A percentile compares a stretch with the other conserved stretches of the same genome.
These are phyloP conservation scores for Mycetomoellerius zeteki DNA, from an alignment of 1,140 invertebrate species.

Conservation along the genomic window DNA sequence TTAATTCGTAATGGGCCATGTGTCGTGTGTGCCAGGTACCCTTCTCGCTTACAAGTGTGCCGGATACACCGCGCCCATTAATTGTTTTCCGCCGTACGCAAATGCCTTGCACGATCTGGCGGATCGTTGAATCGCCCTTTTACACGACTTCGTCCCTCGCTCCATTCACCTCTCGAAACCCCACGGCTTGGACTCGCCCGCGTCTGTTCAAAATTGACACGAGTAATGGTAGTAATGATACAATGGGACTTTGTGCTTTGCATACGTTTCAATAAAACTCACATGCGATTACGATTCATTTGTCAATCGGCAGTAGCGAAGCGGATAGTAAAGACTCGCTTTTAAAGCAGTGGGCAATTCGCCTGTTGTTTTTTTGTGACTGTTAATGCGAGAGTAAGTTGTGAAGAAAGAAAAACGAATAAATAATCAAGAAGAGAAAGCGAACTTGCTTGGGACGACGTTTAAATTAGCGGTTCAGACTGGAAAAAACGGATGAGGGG, in stretches of 20 bases:
- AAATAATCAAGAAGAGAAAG: slow-evolving; percentile 60
- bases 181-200: neutral
- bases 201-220: slow-evolving; percentile 7
- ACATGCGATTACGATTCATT: slow-evolving; percentile 12
- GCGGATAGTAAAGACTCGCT: neutral
- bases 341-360: neutral
- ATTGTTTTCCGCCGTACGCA: slow-evolving; percentile 66
- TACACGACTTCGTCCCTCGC: neutral
- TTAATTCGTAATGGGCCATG: slow-evolving; percentile 85
- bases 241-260: slow-evolving; percentile 37
- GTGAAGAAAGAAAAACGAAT: slow-evolving; percentile 47
- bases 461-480: slow-evolving; percentile 68
- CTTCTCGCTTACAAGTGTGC: slow-evolving; percentile 75
- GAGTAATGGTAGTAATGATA: slow-evolving; percentile 37
- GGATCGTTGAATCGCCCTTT: slow-evolving; percentile 31
- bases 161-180: slow-evolving; percentile 1
- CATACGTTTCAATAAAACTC: slow-evolving; percentile 17
- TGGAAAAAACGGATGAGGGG: slow-evolving; percentile 30
- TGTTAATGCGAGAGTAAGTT: slow-evolving; percentile 11
- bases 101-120: slow-evolving; percentile 59
- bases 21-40: slow-evolving; percentile 80
- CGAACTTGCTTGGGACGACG: slow-evolving; percentile 50
- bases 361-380: slow-evolving; percentile 22
- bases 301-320: neutral
- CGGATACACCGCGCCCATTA: slow-evolving; percentile 66